Conservation (phyloP, 1,140 invertebrate genomes). For the Metaphire vulgaris region DNA sequence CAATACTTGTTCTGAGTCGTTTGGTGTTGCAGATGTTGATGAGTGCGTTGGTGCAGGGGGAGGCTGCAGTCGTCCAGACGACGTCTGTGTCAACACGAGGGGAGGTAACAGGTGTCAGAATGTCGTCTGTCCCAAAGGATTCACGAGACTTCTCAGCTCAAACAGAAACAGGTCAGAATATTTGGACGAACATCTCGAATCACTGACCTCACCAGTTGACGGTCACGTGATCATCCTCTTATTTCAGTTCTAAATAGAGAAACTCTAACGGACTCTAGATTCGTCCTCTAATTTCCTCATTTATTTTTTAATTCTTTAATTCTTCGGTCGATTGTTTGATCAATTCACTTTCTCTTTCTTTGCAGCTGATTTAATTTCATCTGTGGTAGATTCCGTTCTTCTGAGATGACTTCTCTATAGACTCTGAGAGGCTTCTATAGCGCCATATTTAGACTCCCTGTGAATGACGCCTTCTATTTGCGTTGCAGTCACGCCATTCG, state of each 20-base stretch:
- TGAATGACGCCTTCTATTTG: too few relatives aligned
- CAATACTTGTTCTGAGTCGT: neutral
- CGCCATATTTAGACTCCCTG: too few relatives aligned
- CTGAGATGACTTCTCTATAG: too few relatives aligned
- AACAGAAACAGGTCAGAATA: neutral
- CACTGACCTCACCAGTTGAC: neutral
- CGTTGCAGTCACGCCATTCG: neutral
- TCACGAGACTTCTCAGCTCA: slow-evolving; percentile 52
- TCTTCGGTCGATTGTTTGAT: neutral
- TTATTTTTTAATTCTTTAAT: neutral
- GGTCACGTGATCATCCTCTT: neutral
- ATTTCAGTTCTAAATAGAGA: neutral
- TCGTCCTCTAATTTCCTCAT: neutral
- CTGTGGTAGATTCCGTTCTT: too few relatives aligned
- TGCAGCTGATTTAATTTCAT: neutral
- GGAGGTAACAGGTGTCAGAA: slow-evolving; percentile 79
- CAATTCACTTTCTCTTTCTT: neutral
- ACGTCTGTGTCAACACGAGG: slow-evolving; percentile 82
- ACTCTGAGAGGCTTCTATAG: too few relatives aligned
- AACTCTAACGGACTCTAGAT: neutral
- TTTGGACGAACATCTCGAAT: neutral
- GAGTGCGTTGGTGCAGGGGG: slow-evolving; percentile 60
- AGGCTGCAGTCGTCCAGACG: slow-evolving; percentile 55
- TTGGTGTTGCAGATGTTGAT: slow-evolving; percentile 62
- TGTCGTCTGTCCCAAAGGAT: slow-evolving; percentile 76